Evolutionary conservation across 2,888 invertebrate genomes (phyloP).

Genomic region (Troglohyphantes excavatus): DNA sequence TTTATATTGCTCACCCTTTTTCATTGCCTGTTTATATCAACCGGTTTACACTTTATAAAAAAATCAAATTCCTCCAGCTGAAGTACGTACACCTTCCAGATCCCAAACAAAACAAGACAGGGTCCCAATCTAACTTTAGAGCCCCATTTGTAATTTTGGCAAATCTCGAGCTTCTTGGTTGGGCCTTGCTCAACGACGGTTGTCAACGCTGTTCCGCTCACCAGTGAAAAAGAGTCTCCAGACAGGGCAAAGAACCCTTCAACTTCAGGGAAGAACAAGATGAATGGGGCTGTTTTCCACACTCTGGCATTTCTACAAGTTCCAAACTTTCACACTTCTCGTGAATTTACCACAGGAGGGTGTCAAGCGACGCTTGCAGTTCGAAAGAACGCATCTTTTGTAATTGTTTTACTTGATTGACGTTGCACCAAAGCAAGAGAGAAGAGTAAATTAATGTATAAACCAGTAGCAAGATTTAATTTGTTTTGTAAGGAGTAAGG

Average conservation of each 20-base stretch:
- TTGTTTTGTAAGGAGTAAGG: too few species aligned
- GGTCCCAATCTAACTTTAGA: neutral
- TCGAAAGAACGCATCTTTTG: too few species aligned
- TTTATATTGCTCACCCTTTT: too few species aligned
- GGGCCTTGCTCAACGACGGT: neutral
- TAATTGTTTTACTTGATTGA: too few species aligned
- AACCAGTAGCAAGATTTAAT: too few species aligned
- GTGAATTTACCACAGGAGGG: slow-evolving; percentile 17
- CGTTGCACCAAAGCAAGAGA: too few species aligned
- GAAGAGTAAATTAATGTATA: too few species aligned
- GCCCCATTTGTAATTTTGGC: neutral
- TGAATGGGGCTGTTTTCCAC: slow-evolving; percentile 35
- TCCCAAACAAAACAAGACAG: slow-evolving; percentile 12
- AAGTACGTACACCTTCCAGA: neutral
- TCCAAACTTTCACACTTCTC: neutral
- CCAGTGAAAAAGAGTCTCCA: neutral
- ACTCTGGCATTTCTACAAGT: slow-evolving; percentile 14
- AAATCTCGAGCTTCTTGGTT: neutral
- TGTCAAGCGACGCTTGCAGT: too few species aligned
- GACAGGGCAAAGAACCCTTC: neutral
- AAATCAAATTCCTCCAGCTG: too few species aligned
- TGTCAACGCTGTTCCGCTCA: slow-evolving; percentile 32
- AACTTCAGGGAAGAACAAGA: neutral
- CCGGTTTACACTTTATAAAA: too few species aligned
- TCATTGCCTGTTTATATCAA: too few species aligned